These are phyloP conservation scores for Melinopterus prodromus DNA, from an alignment of 2,888 invertebrate genomes.

Conservation along the genomic window DNA sequence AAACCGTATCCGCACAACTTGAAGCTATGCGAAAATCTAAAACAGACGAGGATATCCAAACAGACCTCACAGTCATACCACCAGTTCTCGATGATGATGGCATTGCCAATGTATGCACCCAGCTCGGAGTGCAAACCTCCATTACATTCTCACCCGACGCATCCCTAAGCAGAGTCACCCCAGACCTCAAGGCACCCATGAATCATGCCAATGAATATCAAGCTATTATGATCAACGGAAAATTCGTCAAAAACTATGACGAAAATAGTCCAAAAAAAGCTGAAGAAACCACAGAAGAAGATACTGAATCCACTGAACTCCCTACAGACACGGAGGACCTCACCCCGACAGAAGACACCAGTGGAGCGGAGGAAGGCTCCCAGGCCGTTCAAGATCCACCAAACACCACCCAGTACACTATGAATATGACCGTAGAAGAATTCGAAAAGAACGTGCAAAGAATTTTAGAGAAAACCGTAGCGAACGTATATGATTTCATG, in stretches of 20 bases:
- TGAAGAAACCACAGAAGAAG: constrained; percentile 19
- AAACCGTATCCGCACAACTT: not conserved
- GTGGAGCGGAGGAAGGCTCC: not conserved
- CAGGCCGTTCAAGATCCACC: not conserved
- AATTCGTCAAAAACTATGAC: constrained; percentile 23
- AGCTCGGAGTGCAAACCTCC: constrained; percentile 45
- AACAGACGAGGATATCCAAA: constrained; percentile 43
- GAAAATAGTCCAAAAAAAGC: not conserved
- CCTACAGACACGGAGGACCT: not conserved
- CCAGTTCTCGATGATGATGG: constrained; percentile 45
- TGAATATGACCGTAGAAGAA: constrained; percentile 33
- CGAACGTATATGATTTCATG: constrained; percentile 34
- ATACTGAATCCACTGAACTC: not conserved
- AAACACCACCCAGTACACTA: constrained; percentile 7
- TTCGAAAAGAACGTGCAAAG: constrained; percentile 34
- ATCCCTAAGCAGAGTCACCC: constrained; percentile 40
- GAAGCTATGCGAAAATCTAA: constrained; percentile 23
- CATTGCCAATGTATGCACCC: constrained; percentile 45
- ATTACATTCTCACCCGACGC: constrained; percentile 44
- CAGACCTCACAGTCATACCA: constrained; percentile 46
- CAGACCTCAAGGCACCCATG: constrained; percentile 36
- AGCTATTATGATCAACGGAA: constrained; percentile 32
- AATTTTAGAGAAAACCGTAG: constrained; percentile 34
- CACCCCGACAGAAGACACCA: constrained; percentile 7
- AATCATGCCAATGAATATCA: constrained; percentile 34